These are phyloP conservation scores for Ostrea edulis DNA, from an alignment of 1,140 invertebrate genomes.

Conservation along the genomic window DNA sequence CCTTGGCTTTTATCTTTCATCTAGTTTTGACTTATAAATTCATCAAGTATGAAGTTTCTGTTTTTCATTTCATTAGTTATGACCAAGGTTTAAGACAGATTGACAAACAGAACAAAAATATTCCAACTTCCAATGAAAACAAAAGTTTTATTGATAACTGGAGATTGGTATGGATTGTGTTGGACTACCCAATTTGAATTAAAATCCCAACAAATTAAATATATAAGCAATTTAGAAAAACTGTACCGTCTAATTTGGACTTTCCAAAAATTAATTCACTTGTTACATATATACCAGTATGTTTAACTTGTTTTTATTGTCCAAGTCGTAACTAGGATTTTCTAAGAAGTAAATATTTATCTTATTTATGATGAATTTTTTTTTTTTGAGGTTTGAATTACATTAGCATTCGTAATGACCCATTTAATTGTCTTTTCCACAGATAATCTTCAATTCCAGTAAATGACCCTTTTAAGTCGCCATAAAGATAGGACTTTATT, in stretches of 20 bases:
- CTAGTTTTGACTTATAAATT: too few relatives aligned
- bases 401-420: constrained; percentile 28
- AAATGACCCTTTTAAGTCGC: neutral
- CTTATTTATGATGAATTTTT: constrained; percentile 1
- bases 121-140: too few relatives aligned
- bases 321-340: neutral
- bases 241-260: too few relatives aligned
- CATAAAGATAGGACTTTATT: neutral
- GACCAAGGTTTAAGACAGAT: too few relatives aligned
- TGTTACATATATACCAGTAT: too few relatives aligned
- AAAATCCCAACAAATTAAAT: neutral
- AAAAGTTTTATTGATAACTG: too few relatives aligned
- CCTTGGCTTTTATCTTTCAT: too few relatives aligned
- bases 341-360: constrained; percentile 5
- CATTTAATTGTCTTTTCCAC: constrained; percentile 30
- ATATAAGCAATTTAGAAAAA: too few relatives aligned
- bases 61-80: too few relatives aligned
- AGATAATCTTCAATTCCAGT: neutral
- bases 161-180: too few relatives aligned
- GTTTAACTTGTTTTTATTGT: neutral
- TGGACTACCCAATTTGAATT: neutral
- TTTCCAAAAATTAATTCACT: neutral
- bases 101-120: too few relatives aligned
- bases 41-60: too few relatives aligned
- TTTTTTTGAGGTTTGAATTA: constrained; percentile 19